Conservation (phyloP, 1,140 invertebrate species). For the Uloborus diversus region DNA sequence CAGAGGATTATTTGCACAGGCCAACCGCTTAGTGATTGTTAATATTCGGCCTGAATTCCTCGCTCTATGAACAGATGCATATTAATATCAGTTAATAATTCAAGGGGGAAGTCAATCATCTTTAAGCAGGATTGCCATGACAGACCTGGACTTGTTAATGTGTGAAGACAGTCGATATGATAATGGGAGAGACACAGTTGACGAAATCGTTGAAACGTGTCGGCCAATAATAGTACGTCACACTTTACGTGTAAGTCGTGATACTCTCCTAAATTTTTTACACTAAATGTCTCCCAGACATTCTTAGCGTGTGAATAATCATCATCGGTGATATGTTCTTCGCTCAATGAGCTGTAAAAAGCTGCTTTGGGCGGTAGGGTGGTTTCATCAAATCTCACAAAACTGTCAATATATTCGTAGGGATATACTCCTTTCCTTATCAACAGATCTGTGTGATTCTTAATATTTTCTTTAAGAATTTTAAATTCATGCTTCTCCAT, state of each 20-base stretch:
- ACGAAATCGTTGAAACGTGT: conserved; percentile 61
- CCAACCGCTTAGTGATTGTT: neutral
- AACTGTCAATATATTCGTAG: conserved; percentile 6
- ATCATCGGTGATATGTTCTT: neutral
- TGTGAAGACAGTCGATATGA: neutral
- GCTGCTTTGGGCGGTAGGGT: neutral
- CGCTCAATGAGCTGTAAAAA: neutral
- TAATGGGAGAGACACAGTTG: neutral
- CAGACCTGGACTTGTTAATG: neutral
- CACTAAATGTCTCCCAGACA: conserved; percentile 59
- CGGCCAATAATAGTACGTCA: conserved; percentile 58
- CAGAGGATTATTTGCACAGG: neutral
- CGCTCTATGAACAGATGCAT: conserved; percentile 30
- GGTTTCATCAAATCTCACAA: neutral
- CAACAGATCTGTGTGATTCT: neutral
- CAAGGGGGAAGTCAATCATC: neutral
- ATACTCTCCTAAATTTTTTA: conserved; percentile 56
- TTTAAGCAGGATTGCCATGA: conserved; percentile 3
- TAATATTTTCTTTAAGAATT: neutral
- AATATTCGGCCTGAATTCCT: neutral
- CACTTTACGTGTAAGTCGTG: conserved; percentile 2
- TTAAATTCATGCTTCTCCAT: neutral
- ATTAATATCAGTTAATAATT: conserved; percentile 7
- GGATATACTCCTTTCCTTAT: neutral
- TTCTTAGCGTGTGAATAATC: conserved; percentile 32